Base-by-base conservation (phyloP, 2,113 vertebrate species). In the Tupaia tana region DNA sequence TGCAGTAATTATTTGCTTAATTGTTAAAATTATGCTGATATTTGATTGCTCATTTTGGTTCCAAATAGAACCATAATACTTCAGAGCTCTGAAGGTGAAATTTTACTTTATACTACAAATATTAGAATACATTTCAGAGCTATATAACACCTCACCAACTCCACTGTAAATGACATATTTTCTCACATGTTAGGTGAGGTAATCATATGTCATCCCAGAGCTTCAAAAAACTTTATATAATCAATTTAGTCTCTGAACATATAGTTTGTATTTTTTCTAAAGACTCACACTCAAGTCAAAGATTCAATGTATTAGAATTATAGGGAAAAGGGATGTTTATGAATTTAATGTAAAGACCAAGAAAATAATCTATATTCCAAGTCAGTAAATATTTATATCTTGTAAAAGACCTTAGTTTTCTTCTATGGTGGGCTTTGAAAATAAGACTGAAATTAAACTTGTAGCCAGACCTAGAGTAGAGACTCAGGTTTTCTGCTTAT, bases 101-200 rank as follows among this genome's bases (percentile, higher is more conserved):
- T 94, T 74, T 56, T 66, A 64, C 8, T 59, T 64, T n/a, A 81
- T 22, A 20, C n/a, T 74, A 2, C 10, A 79, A 79, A 79, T 64
- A 89, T 75, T 66, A 78, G 5, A 89, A 80, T 4, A 63, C 11
- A 81, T 83, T 86, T 95, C 25, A 34, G n/a, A 96, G 54, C 27
- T 61, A 74, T 11, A 1, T 69, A 78, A 74, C 25, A 14, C 4
- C 18, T 84, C 34, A 73, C 64, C 56, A 86, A 29, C 16, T 79
- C 7, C 34, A 31, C 20, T 52, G 25, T 12, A 74, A 91, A 31
- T 27, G 75, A 56, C 6, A 77, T 54, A 75, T 10, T 74, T 89
- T 79, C 6, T 24, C 54, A 8, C 31, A 25, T 24, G 13, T 83
- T 34, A 34, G 14, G 6, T 56, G 71, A 31, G 18, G 9, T 82